phyloP scores from a whole-genome alignment of 2,888 invertebrate genomes.

The Ophion obscuratus region DNA sequence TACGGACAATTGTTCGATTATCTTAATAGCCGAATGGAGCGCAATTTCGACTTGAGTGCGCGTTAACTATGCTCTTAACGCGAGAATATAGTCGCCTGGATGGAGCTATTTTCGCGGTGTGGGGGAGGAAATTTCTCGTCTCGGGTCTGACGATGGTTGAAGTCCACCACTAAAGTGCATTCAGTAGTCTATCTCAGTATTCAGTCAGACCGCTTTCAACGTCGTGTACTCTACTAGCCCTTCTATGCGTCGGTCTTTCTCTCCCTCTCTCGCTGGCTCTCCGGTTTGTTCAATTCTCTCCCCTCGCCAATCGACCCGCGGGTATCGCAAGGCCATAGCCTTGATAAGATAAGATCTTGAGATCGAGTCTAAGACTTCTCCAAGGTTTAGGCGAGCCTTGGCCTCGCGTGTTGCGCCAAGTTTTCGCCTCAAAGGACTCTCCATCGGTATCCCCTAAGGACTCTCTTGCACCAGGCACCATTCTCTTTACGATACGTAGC shows the following conservation, averaged over 20 bases:
- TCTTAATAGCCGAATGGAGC: constrained; percentile 5
- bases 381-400: constrained; percentile 4
- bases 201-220: constrained; percentile 57
- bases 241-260: constrained; percentile 9
- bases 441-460: constrained; percentile 27
- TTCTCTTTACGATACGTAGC: constrained; percentile 3
- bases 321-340: constrained; percentile 37
- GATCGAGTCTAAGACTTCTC: constrained; percentile 16
- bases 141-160: constrained; percentile 19
- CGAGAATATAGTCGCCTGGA: constrained; percentile 31
- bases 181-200: constrained; percentile 62
- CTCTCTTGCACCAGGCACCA: constrained; percentile 46
- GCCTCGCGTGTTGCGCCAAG: constrained; percentile 47
- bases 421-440: constrained; percentile 46
- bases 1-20: not conserved
- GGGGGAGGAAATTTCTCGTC: constrained; percentile 41
- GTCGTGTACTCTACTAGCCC: constrained; percentile 30
- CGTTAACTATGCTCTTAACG: constrained; percentile 53
- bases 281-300: not conserved
- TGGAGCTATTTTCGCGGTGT: constrained; percentile 25
- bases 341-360: constrained; percentile 22
- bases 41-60: constrained; percentile 36
- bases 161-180: constrained; percentile 44
- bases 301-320: constrained; percentile 28
- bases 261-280: not conserved